Base-by-base conservation (phyloP, 2,797 vertebrate genomes). In the Anguilla obscura region DNA sequence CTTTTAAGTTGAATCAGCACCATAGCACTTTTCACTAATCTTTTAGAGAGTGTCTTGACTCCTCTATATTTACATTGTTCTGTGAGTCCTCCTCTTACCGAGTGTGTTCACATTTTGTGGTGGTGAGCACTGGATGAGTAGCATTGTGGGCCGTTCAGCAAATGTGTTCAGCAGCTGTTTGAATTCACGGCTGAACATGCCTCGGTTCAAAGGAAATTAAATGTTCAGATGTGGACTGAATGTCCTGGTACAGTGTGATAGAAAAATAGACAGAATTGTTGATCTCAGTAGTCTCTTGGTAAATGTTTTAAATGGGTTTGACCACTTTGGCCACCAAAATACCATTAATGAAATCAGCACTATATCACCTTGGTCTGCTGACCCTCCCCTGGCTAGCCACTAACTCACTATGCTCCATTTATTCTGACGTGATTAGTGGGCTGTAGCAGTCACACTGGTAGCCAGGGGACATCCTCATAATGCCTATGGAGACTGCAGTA, bases 161-260 rank as follows among this genome's bases (percentile, higher is more conserved):
- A 95, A 94, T 94, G 91, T 94, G 92, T 94, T 93, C 87, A 92
- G 92, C 95, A 95, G 94, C 93, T 95, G 94, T 94, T 89, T 80
- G 82, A 89, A 56, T 88, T 85, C 84, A 60, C n/a, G 88, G 88
- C 86, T 80, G 87, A 93, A 91, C 87, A 82, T 84, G 88, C 79
- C 88, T 80, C 87, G 58, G 66, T 86, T 88, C 58, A 89, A 89
- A 91, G 93, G 93, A 95, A 95, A 94, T 94, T 60, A 94, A 93
- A 91, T 87, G 88, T 87, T 94, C 94, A 94, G 91, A 92, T 93
- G 92, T 91, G 91, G 90, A 89, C 89, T 88, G 88, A 91, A 86
- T 33, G 50, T 76, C 82, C 54, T 58, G 50, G 89, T 85, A 40
- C 36, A 85, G 84, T 85, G 85, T n/a, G 48, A 86, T 87, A 63